Conservation (phyloP, 2,113 vertebrate genomes). For the Phainopepla nitens region DNA sequence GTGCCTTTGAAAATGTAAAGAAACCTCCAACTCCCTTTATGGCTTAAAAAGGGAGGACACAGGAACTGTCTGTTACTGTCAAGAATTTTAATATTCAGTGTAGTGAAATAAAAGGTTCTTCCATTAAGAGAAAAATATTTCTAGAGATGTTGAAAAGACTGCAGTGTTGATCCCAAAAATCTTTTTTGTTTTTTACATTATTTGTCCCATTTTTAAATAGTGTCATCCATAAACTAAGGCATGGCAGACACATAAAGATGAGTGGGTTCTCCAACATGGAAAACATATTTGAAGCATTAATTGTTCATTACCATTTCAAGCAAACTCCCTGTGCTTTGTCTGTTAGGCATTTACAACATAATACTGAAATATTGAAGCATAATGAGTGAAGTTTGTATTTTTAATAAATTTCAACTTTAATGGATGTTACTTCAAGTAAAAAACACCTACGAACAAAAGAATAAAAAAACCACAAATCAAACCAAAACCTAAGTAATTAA, state of each 20-base stretch:
- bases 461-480: background rate
- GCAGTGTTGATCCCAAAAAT: background rate
- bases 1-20: background rate
- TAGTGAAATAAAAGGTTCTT: background rate
- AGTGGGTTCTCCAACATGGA: background rate
- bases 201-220: background rate
- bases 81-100: background rate
- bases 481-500: background rate
- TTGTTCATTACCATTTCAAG: background rate
- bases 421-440: background rate
- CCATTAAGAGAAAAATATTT: background rate
- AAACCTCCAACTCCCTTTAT: background rate
- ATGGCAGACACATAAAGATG: background rate
- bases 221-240: background rate
- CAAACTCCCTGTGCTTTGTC: background rate
- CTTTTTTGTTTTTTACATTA: background rate
- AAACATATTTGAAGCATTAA: background rate
- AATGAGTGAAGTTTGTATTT: background rate
- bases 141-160: background rate
- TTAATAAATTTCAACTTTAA: background rate
- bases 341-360: background rate
- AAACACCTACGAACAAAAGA: background rate
- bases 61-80: background rate
- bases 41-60: background rate
- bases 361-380: background rate